These are phyloP conservation scores for Hofmannophila pseudospretella DNA, from an alignment of 2,888 invertebrate species.

Conservation along the genomic window DNA sequence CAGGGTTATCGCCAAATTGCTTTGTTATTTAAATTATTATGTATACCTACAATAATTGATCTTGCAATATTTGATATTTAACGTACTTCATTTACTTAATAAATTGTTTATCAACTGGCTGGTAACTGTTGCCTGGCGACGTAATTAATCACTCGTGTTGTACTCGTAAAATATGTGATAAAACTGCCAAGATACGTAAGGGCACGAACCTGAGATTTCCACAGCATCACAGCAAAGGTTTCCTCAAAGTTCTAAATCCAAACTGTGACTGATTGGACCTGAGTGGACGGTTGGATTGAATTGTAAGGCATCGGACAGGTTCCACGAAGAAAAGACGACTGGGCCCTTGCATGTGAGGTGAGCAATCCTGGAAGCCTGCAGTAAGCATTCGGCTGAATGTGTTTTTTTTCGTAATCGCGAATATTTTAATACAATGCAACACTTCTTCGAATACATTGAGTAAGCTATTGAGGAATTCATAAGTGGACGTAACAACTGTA, in stretches of 20 bases:
- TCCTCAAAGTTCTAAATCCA: neutral
- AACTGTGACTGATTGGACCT: slow-evolving; percentile 34
- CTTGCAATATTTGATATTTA: slow-evolving; percentile 26
- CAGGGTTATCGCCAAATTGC: slow-evolving; percentile 31
- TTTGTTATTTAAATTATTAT: slow-evolving; percentile 34
- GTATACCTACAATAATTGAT: slow-evolving; percentile 30
- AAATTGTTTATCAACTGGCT: slow-evolving; percentile 15
- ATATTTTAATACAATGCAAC: slow-evolving; percentile 32
- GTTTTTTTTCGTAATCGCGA: slow-evolving; percentile 36
- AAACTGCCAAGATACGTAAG: neutral
- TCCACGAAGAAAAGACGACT: slow-evolving; percentile 38
- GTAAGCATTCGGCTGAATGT: slow-evolving; percentile 64
- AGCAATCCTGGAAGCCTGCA: slow-evolving; percentile 53
- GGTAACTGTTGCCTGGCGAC: slow-evolving; percentile 13
- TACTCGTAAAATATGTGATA: no score
- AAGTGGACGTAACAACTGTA: no score
- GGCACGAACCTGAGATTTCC: neutral
- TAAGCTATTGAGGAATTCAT: slow-evolving; percentile 35
- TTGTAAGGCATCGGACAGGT: slow-evolving; percentile 19
- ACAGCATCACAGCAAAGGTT: neutral
- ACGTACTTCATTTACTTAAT: no score
- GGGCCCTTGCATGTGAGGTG: slow-evolving; percentile 34
- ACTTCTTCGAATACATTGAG: slow-evolving; percentile 56
- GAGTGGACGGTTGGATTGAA: slow-evolving; percentile 17
- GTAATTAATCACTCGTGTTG: neutral